Evolutionary conservation across 2,888 invertebrate genomes (phyloP), one percentile per base, ranked within the genome.

Genomic region (Lepidochitona cinerea): DNA sequence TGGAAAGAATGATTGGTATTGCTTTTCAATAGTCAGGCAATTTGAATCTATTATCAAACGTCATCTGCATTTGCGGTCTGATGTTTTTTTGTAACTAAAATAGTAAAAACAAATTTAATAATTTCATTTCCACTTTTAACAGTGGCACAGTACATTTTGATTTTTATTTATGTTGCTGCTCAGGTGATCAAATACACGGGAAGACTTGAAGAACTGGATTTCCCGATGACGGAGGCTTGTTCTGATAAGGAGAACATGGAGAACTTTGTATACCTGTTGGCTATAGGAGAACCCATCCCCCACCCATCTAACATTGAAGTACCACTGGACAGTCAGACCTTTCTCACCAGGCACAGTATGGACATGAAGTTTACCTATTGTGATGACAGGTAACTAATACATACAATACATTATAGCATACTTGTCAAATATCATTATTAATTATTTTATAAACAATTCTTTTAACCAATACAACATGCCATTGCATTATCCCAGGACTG

Each of bases 331-430:
- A 94, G 94, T 83, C 95, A 95, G 87, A 97, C 97, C 0, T 98
- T 98, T 92, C 92, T 97, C 74, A 96, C 96, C 26, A 95, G 96
- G 89, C 98, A 98, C 90, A 95, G 94, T 84, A 92, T 97, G 88
- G 96, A 97, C 89, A 97, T 98, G 97, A 97, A 96, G 89, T 97
- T 97, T 88, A 96, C 96, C 32, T 96, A 96, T 89, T 96, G 95
- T 75, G 98, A 98, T 91, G 97, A 97, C 82, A 95, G 95, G 97
- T 97, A 90, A 93, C 94, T 93, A 23, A n/a, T n/a, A n/a, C n/a
- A n/a, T n/a, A n/a, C n/a, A n/a, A n/a, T n/a, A n/a, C n/a, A n/a
- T n/a, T n/a, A n/a, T n/a, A n/a, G n/a, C n/a, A n/a, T n/a, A n/a
- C n/a, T n/a, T n/a, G n/a, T n/a, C n/a, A n/a, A n/a, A n/a, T n/a